Percentiles rank a stretch among this genome's conserved stretches.
These are phyloP conservation scores for Smithornis capensis DNA, from an alignment of 2,113 vertebrate species.

Conservation along the genomic window DNA sequence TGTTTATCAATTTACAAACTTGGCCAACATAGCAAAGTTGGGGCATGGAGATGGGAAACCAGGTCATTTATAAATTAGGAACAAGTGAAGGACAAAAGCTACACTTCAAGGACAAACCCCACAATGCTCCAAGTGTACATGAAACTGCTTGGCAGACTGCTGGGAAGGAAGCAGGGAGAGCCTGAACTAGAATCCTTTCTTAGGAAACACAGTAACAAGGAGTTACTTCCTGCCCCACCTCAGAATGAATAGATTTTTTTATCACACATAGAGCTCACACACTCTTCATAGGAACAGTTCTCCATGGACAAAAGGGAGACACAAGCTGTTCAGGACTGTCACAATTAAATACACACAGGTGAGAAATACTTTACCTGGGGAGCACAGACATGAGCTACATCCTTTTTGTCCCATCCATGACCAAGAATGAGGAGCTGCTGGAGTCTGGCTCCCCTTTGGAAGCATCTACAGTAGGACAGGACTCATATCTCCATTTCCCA, in stretches of 20 bases:
- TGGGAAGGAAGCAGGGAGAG: background rate
- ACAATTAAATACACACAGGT: background rate
- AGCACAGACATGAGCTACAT: background rate
- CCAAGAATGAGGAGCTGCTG: background rate
- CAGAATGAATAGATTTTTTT: background rate
- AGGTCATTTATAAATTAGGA: background rate
- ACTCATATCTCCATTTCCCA: background rate
- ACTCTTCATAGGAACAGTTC: background rate
- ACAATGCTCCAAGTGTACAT: rapidly evolving
- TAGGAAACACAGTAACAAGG: background rate
- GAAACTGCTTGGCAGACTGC: background rate
- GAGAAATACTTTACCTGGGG: background rate
- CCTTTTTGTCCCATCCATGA: background rate
- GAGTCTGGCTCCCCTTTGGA: background rate
- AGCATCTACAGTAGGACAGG: rapidly evolving
- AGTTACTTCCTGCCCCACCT: background rate
- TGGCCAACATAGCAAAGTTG: rapidly evolving
- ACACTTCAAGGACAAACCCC: background rate
- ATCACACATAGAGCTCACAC: background rate
- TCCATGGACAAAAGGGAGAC: background rate
- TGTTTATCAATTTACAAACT: background rate
- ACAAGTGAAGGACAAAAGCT: background rate
- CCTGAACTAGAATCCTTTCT: background rate
- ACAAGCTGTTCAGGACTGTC: background rate
- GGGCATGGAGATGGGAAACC: background rate